Evolutionary conservation across 35 echinoderm and acorn worm genomes (phyloP), one percentile per base, ranked within the genome.

Genomic region (Holothuria glaberrima): DNA sequence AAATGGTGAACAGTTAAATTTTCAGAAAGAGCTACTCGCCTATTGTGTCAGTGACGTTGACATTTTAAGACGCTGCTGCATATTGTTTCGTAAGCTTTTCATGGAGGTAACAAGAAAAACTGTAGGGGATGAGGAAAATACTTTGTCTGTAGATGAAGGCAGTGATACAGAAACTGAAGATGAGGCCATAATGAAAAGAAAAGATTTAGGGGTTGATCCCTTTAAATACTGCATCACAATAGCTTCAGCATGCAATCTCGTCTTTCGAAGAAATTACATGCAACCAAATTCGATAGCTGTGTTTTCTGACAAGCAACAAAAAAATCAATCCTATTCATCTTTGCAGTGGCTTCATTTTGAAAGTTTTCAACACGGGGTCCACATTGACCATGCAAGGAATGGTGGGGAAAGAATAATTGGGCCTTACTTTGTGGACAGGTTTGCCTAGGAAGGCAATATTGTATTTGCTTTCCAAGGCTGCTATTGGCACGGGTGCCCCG

Each of bases 181-280:
- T n/a, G n/a, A n/a, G n/a, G n/a, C n/a, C n/a, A n/a, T n/a, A n/a
- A n/a, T n/a, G n/a, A n/a, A n/a, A n/a, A n/a, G 4, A 32, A 71
- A 30, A 30, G 4, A 30, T 26, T 30, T 2, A 4, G 92, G 88
- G 10, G 24, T 96, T 12, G 88, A 90, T 58, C 90, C 87, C 3
- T 96, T 96, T 46, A 75, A 90, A 22, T 58, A 65, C 54, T 63
- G 66, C 24, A 87, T 96, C 0, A 96, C 94, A 16, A 96, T 92
- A 20, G 90, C 94, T 17, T 66, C 90, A 10, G 77, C 76, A 6
- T 95, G 94, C 74, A 95, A 92, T 68, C 66, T 75, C 1, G 94
- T 92, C 12, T 87, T 92, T 58, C 17, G 88, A 12, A 77, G 80
- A 46, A 90, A 92, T 17, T 96, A 82, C 59, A 46, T 96, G 19